Evolutionary conservation across 2,797 vertebrate species (phyloP), one percentile per base, ranked within the genome.

Genomic region (Mus spretus): DNA sequence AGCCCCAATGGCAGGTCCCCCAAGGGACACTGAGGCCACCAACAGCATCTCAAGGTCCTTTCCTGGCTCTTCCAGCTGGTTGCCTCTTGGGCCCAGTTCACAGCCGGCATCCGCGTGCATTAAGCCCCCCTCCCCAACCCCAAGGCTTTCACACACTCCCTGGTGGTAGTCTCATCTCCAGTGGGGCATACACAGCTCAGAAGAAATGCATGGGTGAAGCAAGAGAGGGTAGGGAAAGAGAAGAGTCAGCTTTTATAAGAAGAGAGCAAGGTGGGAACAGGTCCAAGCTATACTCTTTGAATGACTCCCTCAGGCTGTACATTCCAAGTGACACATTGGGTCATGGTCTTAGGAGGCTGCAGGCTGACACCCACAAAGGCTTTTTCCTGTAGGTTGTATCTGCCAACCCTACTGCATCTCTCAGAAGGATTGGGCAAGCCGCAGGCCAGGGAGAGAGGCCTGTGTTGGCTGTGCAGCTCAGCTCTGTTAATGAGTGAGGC

Each of bases 401-500:
- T n/a, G 3, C 0, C 0, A 20, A 28, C 31, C 40, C 55, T 8
- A 20, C 4, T 9, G 26, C 22, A 50, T 19, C 11, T 65, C 44
- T 28, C 61, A 14, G 70, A 77, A n/a, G 72, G 28, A 40, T 2
- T 26, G 50, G 70, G 10, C 44, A 24, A 57, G 61, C 37, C n/a
- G 53, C 22, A 6, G n/a, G 40, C 26, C 15, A 14, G 1, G 11
- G 44, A 37, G 1, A 59, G 28, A 94, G 78, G 59, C n/a, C 3
- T 20, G 34, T 50, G 61, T 24, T 20, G 11, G 79, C 94, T 96
- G 79, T 2, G 37, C 72, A 97, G 70, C 88, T 50, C 83, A 94
- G 85, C 74, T 93, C 80, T 6, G 0, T 44, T 97, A 95, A n/a
- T 90, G 90, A 97, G 89, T 97, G 95, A 98, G 90, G 81, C 98